Evolutionary conservation across 2,888 invertebrate genomes (phyloP), one percentile per base, ranked within the genome.

Genomic region (Priocnemis perturbator): DNA sequence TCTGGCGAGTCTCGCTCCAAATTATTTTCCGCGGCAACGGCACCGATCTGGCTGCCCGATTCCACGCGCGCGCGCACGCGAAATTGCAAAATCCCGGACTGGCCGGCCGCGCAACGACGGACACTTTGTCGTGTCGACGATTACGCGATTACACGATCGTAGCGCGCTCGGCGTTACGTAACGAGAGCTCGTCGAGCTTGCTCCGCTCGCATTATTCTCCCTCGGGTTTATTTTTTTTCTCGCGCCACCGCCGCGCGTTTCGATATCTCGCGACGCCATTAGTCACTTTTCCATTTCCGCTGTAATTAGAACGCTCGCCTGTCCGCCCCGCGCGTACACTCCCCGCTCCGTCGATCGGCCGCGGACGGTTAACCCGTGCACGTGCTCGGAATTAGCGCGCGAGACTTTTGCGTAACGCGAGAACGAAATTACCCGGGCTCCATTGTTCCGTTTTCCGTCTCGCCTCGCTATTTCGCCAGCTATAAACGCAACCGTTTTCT

Each of bases 271-370:
- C 20, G 45, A 21, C 5, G 37, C 47, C 56, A 69, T 67, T 68
- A 59, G 68, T 77, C 79, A 67, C 64, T 73, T 78, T 77, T 82
- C 71, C 78, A 73, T 82, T 80, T 81, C 81, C 82, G 75, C 52
- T 52, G 78, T 76, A 81, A 82, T 81, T 82, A 82, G 69, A 72
- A 66, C 74, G 55, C 59, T 53, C 50, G 26, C 21, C 64, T 23
- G 52, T 37, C 50, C 37, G 37, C 37, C 37, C 37, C 37, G 26
- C 63, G 20, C 19, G 9, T 37, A 57, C 9, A 23, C 48, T 37
- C 37, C 4, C 37, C 37, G 37, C 37, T 11, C 11, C n/a, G n/a
- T 17, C n/a, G 15, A 47, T 2, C 15, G 30, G 19, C 30, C 30
- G n/a, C 50, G 30, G 26, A 37, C 50, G 37, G 11, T 57, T 5